These are phyloP conservation scores for Atherix ibis DNA, from an alignment of 2,888 invertebrate species.

Conservation along the genomic window DNA sequence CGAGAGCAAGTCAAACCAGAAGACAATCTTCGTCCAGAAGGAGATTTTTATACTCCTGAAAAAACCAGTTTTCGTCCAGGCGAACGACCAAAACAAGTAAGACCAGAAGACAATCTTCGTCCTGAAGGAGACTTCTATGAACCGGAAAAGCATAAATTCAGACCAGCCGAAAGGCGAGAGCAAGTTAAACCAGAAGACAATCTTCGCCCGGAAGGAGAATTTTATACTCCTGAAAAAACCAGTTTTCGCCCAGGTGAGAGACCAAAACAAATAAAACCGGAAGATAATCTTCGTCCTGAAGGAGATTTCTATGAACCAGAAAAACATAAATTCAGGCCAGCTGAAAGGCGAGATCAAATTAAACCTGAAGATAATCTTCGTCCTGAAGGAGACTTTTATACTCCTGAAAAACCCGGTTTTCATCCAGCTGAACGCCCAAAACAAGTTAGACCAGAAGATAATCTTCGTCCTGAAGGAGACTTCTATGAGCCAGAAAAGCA, in stretches of 20 bases:
- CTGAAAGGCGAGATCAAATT: slow-evolving; percentile 33
- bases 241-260: slow-evolving; percentile 34
- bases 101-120: slow-evolving; percentile 31
- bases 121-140: slow-evolving; percentile 31
- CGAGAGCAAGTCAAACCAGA: slow-evolving; percentile 35
- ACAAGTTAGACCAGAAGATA: slow-evolving; percentile 33
- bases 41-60: slow-evolving; percentile 30
- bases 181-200: slow-evolving; percentile 33
- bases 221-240: slow-evolving; percentile 32
- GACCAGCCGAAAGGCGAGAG: slow-evolving; percentile 34
- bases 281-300: slow-evolving; percentile 40
- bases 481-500: slow-evolving; percentile 29
- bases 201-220: slow-evolving; percentile 39
- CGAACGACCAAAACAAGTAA: slow-evolving; percentile 12
- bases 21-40: slow-evolving; percentile 31
- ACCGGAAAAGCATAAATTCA: slow-evolving; percentile 27
- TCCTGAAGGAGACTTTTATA: slow-evolving; percentile 41
- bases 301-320: slow-evolving; percentile 36
- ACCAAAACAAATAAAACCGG: slow-evolving; percentile 31
- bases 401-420: slow-evolving; percentile 34
- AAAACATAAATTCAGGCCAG: slow-evolving; percentile 22
- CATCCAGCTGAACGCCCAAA: slow-evolving; percentile 40
- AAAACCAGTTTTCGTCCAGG: slow-evolving; percentile 21
- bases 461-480: slow-evolving; percentile 35
- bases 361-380: slow-evolving; percentile 37